Evolutionary conservation across 2,113 vertebrate genomes (phyloP).

Genomic region (Amia ocellicauda): DNA sequence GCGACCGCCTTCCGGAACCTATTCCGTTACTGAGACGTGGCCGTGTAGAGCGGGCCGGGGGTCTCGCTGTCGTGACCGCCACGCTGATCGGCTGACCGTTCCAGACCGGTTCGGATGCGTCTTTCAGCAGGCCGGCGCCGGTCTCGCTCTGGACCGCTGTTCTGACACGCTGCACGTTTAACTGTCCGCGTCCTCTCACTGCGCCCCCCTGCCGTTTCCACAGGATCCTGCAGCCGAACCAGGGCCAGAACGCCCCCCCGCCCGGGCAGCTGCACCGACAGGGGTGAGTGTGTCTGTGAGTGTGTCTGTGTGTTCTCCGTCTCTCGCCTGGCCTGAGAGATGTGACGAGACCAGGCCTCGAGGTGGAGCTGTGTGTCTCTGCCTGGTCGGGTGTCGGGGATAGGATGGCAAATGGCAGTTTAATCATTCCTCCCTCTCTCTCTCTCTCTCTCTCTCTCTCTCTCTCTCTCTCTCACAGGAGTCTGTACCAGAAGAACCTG

Average conservation of each 20-base stretch:
- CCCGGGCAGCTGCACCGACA: constrained; percentile 77
- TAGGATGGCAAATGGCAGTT: no score
- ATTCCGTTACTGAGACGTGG: not conserved
- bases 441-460: not conserved
- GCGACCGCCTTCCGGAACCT: not conserved
- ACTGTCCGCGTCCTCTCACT: not conserved
- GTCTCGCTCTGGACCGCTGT: no score
- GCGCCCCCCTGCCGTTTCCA: constrained; percentile 33
- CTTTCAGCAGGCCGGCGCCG: no score
- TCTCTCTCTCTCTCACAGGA: constrained; percentile 43
- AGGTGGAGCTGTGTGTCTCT: not conserved
- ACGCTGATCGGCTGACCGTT: no score
- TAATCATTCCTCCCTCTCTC: not conserved
- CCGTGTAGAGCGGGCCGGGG: no score
- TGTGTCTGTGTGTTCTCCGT: constrained; percentile 19
- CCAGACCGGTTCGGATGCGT: no score
- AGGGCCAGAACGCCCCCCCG: constrained; percentile 79
- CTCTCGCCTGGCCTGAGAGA: not conserved
- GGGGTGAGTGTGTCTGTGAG: constrained; percentile 65
- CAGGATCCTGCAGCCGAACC: constrained; percentile 80
- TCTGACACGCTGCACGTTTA: not conserved
- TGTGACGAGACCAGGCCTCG: no score
- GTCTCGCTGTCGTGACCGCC: no score
- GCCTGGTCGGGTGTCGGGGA: no score
- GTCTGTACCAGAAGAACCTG: constrained; percentile 60